Evolutionary conservation across 1,140 invertebrate species (phyloP), one percentile per base, ranked within the genome.

Genomic region (Pogonomyrmex barbatus): DNA sequence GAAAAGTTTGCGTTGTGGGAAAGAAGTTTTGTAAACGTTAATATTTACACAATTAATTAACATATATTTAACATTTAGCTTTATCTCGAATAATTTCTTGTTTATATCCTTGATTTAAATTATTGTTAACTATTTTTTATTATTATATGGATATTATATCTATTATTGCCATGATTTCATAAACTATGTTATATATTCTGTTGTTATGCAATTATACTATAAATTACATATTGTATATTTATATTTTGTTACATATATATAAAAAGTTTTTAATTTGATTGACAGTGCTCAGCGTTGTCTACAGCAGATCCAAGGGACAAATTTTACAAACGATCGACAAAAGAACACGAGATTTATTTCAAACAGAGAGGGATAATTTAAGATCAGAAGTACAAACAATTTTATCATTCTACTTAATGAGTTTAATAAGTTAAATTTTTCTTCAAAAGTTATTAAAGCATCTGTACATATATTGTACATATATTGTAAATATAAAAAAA

Each of bases 291-390:
- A n/a, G 3, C 8, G 10, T 81, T 93, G 33, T 85, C 77, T 77
- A 58, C 52, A 12, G 9, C 14, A n/a, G 93, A 94, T 82, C 93
- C 92, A 17, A 90, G 91, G 77, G 85, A 87, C 52, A 76, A 45
- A 63, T 92, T 93, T 77, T 82, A 88, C 42, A n/a, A 87, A 71
- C 88, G 90, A 67, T 81, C 91, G 56, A 14, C 14, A 14, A 87
- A 88, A 63, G 89, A 93, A 56, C 87, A 89, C 9, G 85, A 85
- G 68, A 42, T 30, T 42, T 70, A 60, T 45, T 83, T 93, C 4
- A 90, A 87, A 81, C 67, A 84, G 47, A 85, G 68, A 79, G 92
- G 92, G 68, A 88, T 92, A 47, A 87, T 88, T 63, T 6, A 1
- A 68, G 5, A 30, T 81, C 0, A 60, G 0, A 47, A 24, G 0